A percentile compares a stretch with the other conserved stretches of the same genome.
phyloP scores from a whole-genome alignment of 2,797 vertebrate species.

The Apodemus agrarius region DNA sequence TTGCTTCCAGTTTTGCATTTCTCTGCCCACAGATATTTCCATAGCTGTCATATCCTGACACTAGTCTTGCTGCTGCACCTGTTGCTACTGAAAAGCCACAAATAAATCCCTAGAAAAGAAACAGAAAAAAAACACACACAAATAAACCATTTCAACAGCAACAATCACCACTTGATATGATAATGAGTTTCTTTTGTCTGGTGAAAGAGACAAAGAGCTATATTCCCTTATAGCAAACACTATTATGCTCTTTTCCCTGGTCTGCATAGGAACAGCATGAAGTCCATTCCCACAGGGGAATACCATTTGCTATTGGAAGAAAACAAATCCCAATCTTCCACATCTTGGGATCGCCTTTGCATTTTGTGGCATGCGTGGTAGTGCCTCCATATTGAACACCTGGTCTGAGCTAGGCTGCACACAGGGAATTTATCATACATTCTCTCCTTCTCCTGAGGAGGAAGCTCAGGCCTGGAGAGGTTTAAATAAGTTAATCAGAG shows the following conservation, averaged over 20 bases:
- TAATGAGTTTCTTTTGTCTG: slow-evolving; percentile 75
- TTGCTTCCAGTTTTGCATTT: slow-evolving; percentile 93
- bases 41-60: slow-evolving; percentile 98
- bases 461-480: slow-evolving; percentile 48
- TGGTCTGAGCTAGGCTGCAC: slow-evolving; percentile 17
- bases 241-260: slow-evolving; percentile 71
- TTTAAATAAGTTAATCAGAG: neutral
- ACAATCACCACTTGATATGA: slow-evolving; percentile 77
- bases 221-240: slow-evolving; percentile 76
- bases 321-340: slow-evolving; percentile 65
- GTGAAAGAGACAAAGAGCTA: slow-evolving; percentile 67
- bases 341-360: neutral
- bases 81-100: slow-evolving; percentile 97
- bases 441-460: slow-evolving; percentile 29
- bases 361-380: slow-evolving; percentile 49
- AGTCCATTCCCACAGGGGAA: slow-evolving; percentile 69
- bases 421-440: slow-evolving; percentile 35
- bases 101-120: slow-evolving; percentile 93
- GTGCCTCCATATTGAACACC: slow-evolving; percentile 44
- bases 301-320: slow-evolving; percentile 71
- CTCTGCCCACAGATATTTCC: slow-evolving; percentile 97
- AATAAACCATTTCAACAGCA: slow-evolving; percentile 82
- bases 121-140: slow-evolving; percentile 73
- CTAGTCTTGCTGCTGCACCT: slow-evolving; percentile 95
- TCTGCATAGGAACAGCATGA: slow-evolving; percentile 62